Conservation (phyloP, 2,113 vertebrate genomes). For the Psittacula cyanocephala region DNA sequence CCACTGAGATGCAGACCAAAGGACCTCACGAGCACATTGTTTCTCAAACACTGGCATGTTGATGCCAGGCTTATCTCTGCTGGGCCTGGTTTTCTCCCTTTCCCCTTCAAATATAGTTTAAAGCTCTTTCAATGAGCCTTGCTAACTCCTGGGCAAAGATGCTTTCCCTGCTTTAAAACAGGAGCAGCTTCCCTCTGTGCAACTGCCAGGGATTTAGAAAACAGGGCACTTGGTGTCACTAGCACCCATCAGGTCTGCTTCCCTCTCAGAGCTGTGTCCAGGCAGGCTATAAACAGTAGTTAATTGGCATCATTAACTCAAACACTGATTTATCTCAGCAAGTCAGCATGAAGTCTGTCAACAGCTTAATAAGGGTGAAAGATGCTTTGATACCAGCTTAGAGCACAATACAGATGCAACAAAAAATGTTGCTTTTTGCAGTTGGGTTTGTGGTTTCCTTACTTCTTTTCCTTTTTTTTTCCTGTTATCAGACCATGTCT, state of each 20-base stretch:
- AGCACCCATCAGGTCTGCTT: not conserved
- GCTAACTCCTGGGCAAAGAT: too few relatives aligned
- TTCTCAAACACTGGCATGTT: not conserved
- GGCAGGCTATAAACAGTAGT: not conserved
- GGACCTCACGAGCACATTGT: not conserved
- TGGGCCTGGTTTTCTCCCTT: not conserved
- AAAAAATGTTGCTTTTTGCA: not conserved
- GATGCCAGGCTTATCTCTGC: too few relatives aligned
- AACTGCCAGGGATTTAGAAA: not conserved
- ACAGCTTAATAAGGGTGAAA: not conserved
- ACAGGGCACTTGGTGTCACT: not conserved
- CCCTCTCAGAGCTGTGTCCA: not conserved
- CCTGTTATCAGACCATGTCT: not conserved
- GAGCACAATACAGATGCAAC: not conserved
- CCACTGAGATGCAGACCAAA: not conserved
- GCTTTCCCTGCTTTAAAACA: not conserved
- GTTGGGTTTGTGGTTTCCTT: not conserved
- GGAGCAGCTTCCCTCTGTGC: not conserved
- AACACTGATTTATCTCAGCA: not conserved
- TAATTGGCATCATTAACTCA: not conserved
- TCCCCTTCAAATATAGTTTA: not conserved
- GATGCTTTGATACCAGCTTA: not conserved
- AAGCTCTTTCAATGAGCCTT: not conserved
- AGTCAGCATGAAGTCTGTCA: not conserved
- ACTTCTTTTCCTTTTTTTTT: not conserved